Percentiles rank a stretch among this genome's conserved stretches.
These are phyloP conservation scores for Caenorhabditis doughertyi DNA, from an alignment of 2,888 invertebrate genomes.

Conservation along the genomic window DNA sequence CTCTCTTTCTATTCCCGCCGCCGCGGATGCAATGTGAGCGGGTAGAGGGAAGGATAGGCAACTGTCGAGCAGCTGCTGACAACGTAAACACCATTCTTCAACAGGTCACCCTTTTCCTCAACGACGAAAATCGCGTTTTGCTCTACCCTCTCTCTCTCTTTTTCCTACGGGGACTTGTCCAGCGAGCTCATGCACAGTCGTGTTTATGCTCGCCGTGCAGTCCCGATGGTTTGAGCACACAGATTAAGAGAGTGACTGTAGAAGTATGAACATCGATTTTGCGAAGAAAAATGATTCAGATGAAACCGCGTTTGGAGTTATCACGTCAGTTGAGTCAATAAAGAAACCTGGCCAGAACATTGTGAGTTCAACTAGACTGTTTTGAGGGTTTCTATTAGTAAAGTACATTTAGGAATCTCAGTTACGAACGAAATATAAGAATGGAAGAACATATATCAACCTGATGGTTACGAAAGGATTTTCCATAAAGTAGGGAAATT, in stretches of 20 bases:
- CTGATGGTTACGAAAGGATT: too few species aligned
- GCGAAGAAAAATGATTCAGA: conserved; percentile 9
- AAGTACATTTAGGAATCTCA: too few species aligned
- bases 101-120: conserved; percentile 58
- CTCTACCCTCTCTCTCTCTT: neutral
- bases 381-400: too few species aligned
- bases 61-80: conserved; percentile 66
- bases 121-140: conserved; percentile 50
- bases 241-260: conserved; percentile 50
- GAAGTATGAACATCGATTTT: conserved; percentile 21
- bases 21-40: conserved; percentile 18
- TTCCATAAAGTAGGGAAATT: too few species aligned
- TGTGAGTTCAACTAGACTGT: too few species aligned
- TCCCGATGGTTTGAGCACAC: conserved; percentile 54
- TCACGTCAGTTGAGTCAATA: too few species aligned
- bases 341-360: too few species aligned
- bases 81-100: conserved; percentile 63
- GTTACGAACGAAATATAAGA: too few species aligned
- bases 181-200: conserved; percentile 51
- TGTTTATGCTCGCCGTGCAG: conserved; percentile 57
- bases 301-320: neutral
- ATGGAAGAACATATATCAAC: too few species aligned
- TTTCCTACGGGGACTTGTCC: conserved; percentile 7
- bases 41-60: conserved; percentile 38
- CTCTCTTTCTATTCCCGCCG: conserved; percentile 36